These are phyloP conservation scores for Craseonycteris thonglongyai DNA, from an alignment of 2,113 vertebrate species.

Conservation along the genomic window DNA sequence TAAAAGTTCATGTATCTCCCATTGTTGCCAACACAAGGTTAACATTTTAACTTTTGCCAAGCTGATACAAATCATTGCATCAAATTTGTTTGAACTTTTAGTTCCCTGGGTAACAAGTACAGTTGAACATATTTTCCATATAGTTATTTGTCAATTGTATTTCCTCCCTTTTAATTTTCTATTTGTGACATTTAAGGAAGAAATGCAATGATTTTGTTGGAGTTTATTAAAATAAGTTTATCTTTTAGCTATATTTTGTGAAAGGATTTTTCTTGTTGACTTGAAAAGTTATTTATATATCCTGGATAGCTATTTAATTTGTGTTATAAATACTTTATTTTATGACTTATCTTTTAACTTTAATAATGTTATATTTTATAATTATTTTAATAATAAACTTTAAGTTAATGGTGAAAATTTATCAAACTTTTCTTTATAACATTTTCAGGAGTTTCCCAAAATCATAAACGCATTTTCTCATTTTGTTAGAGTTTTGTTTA, in stretches of 20 bases:
- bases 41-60: constrained; percentile 20
- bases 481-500: not conserved
- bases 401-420: too few species aligned
- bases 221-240: not conserved
- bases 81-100: constrained; percentile 2
- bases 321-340: not conserved
- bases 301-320: not conserved
- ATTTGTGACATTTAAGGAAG: constrained; percentile 1
- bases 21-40: not conserved
- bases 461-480: not conserved
- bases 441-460: not conserved
- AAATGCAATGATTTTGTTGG: not conserved
- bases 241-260: not conserved
- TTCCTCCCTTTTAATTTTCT: not conserved
- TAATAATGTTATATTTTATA: too few species aligned
- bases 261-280: not conserved
- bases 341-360: too few species aligned
- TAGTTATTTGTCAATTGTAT: not conserved
- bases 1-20: constrained; percentile 9
- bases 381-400: constrained; percentile 3
- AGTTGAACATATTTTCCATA: not conserved
- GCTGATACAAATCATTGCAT: not conserved
- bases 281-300: not conserved
- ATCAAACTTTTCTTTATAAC: too few species aligned
- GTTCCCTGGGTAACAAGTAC: not conserved